Evolutionary conservation across 2,888 invertebrate species (phyloP), one percentile per base, ranked within the genome.

Genomic region (Diabrotica balteata): DNA sequence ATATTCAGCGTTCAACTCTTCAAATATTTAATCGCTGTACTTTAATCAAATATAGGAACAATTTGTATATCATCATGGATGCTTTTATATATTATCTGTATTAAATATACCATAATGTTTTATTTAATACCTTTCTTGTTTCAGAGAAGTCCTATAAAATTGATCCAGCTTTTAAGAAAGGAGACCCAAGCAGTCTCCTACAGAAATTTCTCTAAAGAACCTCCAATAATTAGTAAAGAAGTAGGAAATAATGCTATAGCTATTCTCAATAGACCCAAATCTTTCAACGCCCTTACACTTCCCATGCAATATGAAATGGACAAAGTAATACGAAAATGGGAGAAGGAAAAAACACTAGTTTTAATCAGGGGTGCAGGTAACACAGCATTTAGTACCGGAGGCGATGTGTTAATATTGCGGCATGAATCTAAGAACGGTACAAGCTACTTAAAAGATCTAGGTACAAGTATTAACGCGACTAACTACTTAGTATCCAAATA

Each of bases 351-450:
- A 72, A 73, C 77, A 8, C 73, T 85, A 55, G 84, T 90, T 8
- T 84, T 91, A 55, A 84, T 91, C 22, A 69, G 65, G 60, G 90
- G 82, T 17, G 73, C 78, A 17, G 84, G 84, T 17, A 96, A 91
- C 0, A 98, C 97, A 83, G 94, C 98, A 1, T 99, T 98, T 83
- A 98, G 98, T 86, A 97, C 99, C 10, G 99, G 99, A 0, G 99
- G 99, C 1, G 99, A 99, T 86, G 93, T 99, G 0, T 90, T 93
- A 80, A 87, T 90, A n/a, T 17, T 49, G 1, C 47, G 43, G 32
- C 22, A 62, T 8, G 11, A 11, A 22, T 32, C 7, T 45, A 4
- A 45, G 86, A 87, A 75, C 88, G 88, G 7, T 87, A 87, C n/a
- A 10, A n/a, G 45, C n/a, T 57, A 57, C 45, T 17, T 45, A 17